phyloP scores from a whole-genome alignment of 2,113 vertebrate species.

The Pangasianodon hypophthalmus region DNA sequence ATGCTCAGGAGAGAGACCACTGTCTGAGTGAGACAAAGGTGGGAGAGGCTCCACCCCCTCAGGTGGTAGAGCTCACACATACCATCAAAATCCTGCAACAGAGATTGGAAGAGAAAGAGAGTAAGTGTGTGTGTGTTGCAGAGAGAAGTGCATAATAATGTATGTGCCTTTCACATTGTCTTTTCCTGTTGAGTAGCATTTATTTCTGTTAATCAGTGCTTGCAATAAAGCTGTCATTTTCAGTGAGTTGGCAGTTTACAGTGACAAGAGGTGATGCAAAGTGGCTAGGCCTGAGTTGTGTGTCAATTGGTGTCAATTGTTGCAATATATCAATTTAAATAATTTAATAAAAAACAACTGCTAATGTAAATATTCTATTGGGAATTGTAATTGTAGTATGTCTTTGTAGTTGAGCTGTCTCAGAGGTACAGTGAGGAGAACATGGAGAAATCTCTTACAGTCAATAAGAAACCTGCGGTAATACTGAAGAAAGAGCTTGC shows the following conservation, averaged over 20 bases:
- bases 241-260: neutral
- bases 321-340: neutral
- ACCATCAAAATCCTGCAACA: slow-evolving; percentile 77
- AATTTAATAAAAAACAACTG: neutral
- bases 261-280: neutral
- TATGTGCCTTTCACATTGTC: neutral
- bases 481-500: slow-evolving; percentile 73
- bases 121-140: slow-evolving; percentile 56
- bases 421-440: slow-evolving; percentile 64
- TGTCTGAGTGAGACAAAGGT: slow-evolving; percentile 63
- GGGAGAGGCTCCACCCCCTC: slow-evolving; percentile 56
- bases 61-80: slow-evolving; percentile 73
- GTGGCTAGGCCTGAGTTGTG: neutral
- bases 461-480: slow-evolving; percentile 62
- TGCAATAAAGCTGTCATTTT: neutral
- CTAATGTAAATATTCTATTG: neutral
- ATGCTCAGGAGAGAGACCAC: slow-evolving; percentile 69
- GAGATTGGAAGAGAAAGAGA: slow-evolving; percentile 70
- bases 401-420: slow-evolving; percentile 67
- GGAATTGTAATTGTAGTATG: slow-evolving; percentile 7
- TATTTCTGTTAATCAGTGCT: neutral
- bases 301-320: neutral
- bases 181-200: neutral
- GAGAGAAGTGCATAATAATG: neutral
- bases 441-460: slow-evolving; percentile 53